A percentile compares a stretch with the other conserved stretches of the same genome.
Evolutionary conservation across 2,888 invertebrate genomes (phyloP).

Genomic region (Chouioia cunea): DNA sequence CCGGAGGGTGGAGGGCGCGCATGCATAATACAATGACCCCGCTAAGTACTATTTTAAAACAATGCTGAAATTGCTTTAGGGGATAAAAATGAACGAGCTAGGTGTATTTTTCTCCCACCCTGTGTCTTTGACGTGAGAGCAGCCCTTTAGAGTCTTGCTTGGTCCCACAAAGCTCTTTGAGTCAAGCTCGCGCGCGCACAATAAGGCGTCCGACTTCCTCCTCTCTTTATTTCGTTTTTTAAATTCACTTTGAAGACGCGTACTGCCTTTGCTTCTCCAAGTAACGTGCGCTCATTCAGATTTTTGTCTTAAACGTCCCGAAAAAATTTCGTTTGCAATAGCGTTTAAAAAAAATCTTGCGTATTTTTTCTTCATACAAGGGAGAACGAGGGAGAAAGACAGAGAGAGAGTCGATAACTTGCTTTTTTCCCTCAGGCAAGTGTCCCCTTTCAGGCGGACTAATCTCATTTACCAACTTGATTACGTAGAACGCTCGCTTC

Average conservation of each 20-base stretch:
- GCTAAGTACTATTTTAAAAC: constrained; percentile 70
- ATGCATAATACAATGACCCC: constrained; percentile 70
- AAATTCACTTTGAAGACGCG: constrained; percentile 53
- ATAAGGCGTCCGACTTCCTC: constrained; percentile 66
- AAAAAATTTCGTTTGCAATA: neutral
- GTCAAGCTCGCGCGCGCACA: constrained; percentile 65
- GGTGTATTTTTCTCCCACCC: constrained; percentile 67
- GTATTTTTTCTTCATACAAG: constrained; percentile 17
- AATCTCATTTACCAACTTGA: constrained; percentile 48
- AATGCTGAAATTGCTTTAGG: constrained; percentile 70
- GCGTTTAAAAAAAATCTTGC: constrained; percentile 32
- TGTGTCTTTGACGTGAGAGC: constrained; percentile 60
- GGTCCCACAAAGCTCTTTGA: constrained; percentile 66
- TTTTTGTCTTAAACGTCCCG: constrained; percentile 4
- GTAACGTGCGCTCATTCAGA: constrained; percentile 1
- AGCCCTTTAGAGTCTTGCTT: constrained; percentile 44
- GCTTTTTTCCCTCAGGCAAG: constrained; percentile 2
- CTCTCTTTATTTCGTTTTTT: constrained; percentile 54
- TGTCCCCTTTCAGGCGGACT: constrained; percentile 41
- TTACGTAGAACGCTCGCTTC: constrained; percentile 20
- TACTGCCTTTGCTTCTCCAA: constrained; percentile 31
- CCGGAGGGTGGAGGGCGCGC: constrained; percentile 63
- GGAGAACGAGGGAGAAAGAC: constrained; percentile 21
- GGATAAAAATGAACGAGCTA: constrained; percentile 68
- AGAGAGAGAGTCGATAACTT: constrained; percentile 17